phyloP scores from a whole-genome alignment of 37 sponge, comb jelly and placozoan species.

The Tethya wilhelma region DNA sequence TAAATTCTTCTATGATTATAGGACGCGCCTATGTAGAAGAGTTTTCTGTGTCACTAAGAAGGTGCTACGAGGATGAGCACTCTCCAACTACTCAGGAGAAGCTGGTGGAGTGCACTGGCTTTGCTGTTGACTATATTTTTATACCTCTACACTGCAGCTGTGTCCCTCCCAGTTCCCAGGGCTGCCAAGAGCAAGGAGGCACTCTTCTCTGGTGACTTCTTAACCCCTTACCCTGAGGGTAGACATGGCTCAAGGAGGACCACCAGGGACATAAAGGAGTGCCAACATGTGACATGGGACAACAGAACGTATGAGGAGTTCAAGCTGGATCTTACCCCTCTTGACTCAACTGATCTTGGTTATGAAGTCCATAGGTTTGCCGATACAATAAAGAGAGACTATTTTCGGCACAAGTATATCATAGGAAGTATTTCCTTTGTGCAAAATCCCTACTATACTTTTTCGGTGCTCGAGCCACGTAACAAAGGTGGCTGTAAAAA shows the following conservation, averaged over 20 bases:
- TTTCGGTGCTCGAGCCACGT: slow-evolving; percentile 89
- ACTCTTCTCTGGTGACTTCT: slow-evolving; percentile 35
- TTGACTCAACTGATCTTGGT: not conserved
- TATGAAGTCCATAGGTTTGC: slow-evolving; percentile 24
- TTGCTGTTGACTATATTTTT: too few relatives aligned
- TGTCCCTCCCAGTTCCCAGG: too few relatives aligned
- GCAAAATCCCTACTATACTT: slow-evolving; percentile 71
- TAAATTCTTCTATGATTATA: too few relatives aligned
- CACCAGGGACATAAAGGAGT: slow-evolving; percentile 22
- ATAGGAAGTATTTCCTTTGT: slow-evolving; percentile 79
- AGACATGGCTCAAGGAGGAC: slow-evolving; percentile 35
- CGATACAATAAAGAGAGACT: slow-evolving; percentile 4
- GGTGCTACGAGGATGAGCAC: too few relatives aligned
- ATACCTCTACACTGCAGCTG: too few relatives aligned
- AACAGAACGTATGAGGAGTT: slow-evolving; percentile 39
- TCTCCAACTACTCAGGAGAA: too few relatives aligned
- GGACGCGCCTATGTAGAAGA: too few relatives aligned
- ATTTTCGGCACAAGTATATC: slow-evolving; percentile 11
- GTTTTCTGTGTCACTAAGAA: too few relatives aligned
- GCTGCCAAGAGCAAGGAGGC: not conserved
- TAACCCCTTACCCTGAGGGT: slow-evolving; percentile 56
- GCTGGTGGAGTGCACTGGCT: too few relatives aligned
- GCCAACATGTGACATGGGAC: slow-evolving; percentile 40
- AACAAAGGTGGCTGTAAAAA: slow-evolving; percentile 43
- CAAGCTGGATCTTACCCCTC: not conserved